Base-by-base conservation (phyloP, 2,113 vertebrate genomes). In the Nestor notabilis region DNA sequence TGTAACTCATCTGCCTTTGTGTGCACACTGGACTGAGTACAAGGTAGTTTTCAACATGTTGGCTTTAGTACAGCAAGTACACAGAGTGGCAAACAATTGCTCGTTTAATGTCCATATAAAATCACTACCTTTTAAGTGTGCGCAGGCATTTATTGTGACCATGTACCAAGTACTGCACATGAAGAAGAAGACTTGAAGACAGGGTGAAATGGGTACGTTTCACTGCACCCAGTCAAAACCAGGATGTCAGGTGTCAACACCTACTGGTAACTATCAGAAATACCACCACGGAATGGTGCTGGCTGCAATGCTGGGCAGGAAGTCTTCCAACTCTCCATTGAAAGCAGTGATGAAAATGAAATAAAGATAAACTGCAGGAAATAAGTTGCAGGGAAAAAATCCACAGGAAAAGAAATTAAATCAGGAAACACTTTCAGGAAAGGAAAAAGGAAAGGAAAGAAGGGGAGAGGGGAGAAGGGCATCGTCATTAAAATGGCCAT, bases 21-120 rank as follows among this genome's bases (percentile, higher is more conserved):
- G 82, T 1, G 3, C 0, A 0, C 4, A 5, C 31, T 5, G 1
- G 53, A 69, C 25, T 11, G 18, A 70, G 17, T 10, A 58, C 56
- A 56, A 52, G 11, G 53, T 44, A 41, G 58, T 66, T 90, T 90
- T 86, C 79, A 86, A 46, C 63, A 53, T 2, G 0, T 1, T 2
- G 3, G 27, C n/a, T 83, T 90, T 52, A 66, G 70, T 56, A 23
- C 13, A 60, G 27, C n/a, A 88, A 85, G 88, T 19, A 37, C 47
- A 79, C 9, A 20, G 58, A 39, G 35, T 35, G 49, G 44, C 29
- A 88, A 90, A 88, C 31, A 64, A 61, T 8, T 70, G 17, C 25
- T 69, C 1, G 3, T 17, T 69, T 80, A 47, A 37, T 25, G 43
- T 39, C 29, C 21, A 5, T 21, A 31, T 18, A 31, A 74, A 92